phyloP scores from a whole-genome alignment of 2,113 vertebrate species.

The Nothocercus nigrocapillus region DNA sequence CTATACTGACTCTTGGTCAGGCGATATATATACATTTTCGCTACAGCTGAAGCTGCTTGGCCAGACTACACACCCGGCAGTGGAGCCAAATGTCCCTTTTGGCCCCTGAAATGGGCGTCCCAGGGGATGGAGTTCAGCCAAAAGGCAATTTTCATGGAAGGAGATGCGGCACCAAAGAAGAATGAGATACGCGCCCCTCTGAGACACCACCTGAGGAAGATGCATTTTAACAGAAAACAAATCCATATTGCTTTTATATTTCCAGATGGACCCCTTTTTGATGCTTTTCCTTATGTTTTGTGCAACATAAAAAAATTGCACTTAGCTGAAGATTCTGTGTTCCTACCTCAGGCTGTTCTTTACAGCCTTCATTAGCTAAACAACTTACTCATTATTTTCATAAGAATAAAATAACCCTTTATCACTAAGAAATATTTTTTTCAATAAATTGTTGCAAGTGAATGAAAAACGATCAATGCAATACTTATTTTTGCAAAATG shows the following conservation, averaged over 20 bases:
- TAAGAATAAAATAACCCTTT: neutral
- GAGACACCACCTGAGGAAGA: neutral
- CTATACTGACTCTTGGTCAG: too few relatives aligned
- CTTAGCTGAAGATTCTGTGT: neutral
- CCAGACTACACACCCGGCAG: neutral
- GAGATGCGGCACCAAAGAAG: neutral
- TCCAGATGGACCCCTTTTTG: neutral
- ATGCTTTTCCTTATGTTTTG: neutral
- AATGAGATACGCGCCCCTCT: neutral
- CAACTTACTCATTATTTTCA: neutral
- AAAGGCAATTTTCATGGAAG: neutral
- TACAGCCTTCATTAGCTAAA: neutral
- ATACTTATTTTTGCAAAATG: neutral
- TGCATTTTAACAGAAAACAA: neutral
- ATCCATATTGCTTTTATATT: neutral
- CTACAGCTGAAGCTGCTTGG: neutral
- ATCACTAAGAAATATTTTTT: neutral
- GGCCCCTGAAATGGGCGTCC: neutral
- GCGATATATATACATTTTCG: too few relatives aligned
- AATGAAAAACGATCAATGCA: neutral
- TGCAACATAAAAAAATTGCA: neutral
- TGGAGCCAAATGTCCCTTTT: neutral
- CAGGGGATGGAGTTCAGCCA: neutral
- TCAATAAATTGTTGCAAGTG: neutral
- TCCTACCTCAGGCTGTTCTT: neutral